Percentiles rank a stretch among this genome's conserved stretches.
phyloP scores from a whole-genome alignment of 2,888 invertebrate genomes.

The Allacma fusca region DNA sequence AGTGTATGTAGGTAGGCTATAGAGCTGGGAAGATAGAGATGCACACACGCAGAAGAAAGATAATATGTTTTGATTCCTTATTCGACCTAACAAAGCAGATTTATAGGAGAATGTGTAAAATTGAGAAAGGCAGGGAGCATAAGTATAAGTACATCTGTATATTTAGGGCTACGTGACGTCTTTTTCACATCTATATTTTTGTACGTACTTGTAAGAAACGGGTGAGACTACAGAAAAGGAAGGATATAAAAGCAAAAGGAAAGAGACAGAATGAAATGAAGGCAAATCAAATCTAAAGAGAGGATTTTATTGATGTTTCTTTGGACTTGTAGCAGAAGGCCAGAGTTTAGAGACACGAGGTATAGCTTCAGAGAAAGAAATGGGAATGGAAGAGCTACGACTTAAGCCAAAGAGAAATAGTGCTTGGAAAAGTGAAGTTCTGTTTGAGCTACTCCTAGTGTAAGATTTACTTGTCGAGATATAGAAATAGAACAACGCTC shows the following conservation, averaged over 20 bases:
- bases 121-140: too few relatives aligned
- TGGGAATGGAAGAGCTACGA: neutral
- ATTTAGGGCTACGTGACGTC: too few relatives aligned
- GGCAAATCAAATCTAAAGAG: slow-evolving; percentile 45
- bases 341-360: slow-evolving; percentile 17
- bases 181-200: too few relatives aligned
- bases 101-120: too few relatives aligned
- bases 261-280: slow-evolving; percentile 41
- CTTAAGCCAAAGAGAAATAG: too few relatives aligned
- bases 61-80: too few relatives aligned
- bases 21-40: too few relatives aligned
- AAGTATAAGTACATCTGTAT: too few relatives aligned
- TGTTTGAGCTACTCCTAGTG: slow-evolving; percentile 24
- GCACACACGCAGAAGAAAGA: too few relatives aligned
- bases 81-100: too few relatives aligned
- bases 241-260: slow-evolving; percentile 22
- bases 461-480: slow-evolving; percentile 28
- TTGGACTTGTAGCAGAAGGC: slow-evolving; percentile 36
- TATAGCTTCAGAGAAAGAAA: neutral
- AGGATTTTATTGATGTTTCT: slow-evolving; percentile 45
- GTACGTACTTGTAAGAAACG: too few relatives aligned
- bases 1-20: too few relatives aligned
- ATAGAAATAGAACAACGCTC: slow-evolving; percentile 13
- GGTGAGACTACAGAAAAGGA: neutral
- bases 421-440: slow-evolving; percentile 21